Conservation (phyloP, 2,797 vertebrate species). For the Pitangus sulphuratus region DNA sequence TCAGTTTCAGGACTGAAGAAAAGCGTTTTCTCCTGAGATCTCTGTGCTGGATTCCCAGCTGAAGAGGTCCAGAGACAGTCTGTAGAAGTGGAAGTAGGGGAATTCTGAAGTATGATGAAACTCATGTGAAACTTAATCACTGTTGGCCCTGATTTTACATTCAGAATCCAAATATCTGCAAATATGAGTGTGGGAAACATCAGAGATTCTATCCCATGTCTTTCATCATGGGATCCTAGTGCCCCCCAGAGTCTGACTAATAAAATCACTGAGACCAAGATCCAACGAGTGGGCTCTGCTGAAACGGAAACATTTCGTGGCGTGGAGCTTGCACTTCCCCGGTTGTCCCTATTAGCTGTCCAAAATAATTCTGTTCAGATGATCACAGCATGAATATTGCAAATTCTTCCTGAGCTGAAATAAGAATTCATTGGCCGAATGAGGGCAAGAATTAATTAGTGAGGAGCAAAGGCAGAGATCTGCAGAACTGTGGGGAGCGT, state of each 20-base stretch:
- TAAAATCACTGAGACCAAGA: slow-evolving; percentile 31
- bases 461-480: neutral
- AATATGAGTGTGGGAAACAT: neutral
- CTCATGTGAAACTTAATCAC: slow-evolving; percentile 35
- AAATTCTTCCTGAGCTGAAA: neutral
- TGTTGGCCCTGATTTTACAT: slow-evolving; percentile 13
- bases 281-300: neutral
- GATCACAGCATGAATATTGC: neutral
- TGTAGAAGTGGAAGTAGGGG: neutral
- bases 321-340: neutral
- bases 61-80: neutral
- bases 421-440: neutral
- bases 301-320: neutral
- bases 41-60: neutral
- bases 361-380: neutral
- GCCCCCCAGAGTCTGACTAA: slow-evolving; percentile 64
- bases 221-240: slow-evolving; percentile 43
- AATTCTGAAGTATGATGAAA: neutral
- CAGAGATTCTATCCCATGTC: neutral
- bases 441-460: neutral
- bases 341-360: neutral
- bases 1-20: neutral
- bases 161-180: slow-evolving; percentile 16
- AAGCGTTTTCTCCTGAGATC: neutral
- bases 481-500: neutral